Base-by-base conservation (phyloP, 1,140 invertebrate genomes). In the Diabrotica undecimpunctata region DNA sequence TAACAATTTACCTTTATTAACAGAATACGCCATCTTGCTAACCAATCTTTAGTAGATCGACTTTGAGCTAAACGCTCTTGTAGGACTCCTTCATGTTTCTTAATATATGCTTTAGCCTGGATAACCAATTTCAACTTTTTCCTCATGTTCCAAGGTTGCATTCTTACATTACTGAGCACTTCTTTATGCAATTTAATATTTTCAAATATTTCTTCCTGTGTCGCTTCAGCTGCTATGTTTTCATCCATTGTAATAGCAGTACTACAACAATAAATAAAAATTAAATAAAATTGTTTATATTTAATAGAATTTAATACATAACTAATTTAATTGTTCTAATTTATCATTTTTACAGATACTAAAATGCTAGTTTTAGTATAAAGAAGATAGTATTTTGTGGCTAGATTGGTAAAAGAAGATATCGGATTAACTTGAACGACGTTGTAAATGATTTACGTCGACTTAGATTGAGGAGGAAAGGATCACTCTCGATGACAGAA, bases 111-210 rank as follows among this genome's bases (percentile, higher is more conserved):
- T 79, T 95, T 95, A 0, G 95, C 94, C 80, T 92, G 88, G 66
- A 90, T 83, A 6, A 96, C 89, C 9, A 96, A 82, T 76, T 90
- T 89, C 7, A 96, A 80, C 78, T 97, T 97, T 69, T 91, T 86
- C 62, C 88, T 80, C 82, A 97, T 93, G 38, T 87, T 85, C 88
- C 95, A 94, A 5, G 95, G 92, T 75, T 97, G 94, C 67, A 91
- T 86, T 73, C 93, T 93, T 4, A 96, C 89, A 36, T 89, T 92
- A 61, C 88, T 88, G 51, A 97, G 83, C 0, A 98, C 92, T 79
- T 97, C 94, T 78, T 97, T 97, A 78, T 98, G 95, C 14, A 96
- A 79, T 68, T 91, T 88, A 54, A 98, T 89, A 71, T 94, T 95
- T 76, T 96, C 93, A 73, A 94, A 91, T 62, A 97, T 92, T 78